Conservation (phyloP, 2,113 vertebrate genomes). For the Microtus ochrogaster region DNA sequence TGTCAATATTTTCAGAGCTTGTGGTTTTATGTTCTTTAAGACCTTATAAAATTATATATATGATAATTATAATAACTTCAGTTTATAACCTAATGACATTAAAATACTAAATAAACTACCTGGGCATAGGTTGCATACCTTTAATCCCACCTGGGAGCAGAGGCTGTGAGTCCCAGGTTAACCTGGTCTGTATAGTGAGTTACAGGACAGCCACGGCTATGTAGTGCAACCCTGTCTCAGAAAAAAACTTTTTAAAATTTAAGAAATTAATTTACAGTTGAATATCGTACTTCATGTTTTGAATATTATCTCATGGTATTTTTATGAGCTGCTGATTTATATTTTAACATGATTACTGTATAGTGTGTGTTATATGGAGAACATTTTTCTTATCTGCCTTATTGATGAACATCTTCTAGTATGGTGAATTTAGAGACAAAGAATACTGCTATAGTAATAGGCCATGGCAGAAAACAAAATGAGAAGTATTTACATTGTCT, state of each 20-base stretch:
- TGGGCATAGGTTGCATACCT: not conserved
- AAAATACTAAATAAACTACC: not conserved
- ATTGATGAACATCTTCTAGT: not conserved
- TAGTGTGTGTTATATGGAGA: not conserved
- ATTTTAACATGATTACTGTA: not conserved
- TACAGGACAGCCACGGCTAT: not conserved
- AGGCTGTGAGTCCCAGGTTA: not conserved
- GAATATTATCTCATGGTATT: not conserved
- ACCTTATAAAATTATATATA: not conserved
- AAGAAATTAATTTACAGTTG: not conserved
- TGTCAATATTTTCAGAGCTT: not conserved
- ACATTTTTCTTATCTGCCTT: not conserved
- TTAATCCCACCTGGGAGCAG: not conserved
- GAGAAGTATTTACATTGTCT: not conserved
- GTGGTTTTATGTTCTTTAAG: not conserved
- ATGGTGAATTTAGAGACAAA: not conserved
- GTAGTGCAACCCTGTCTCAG: not conserved
- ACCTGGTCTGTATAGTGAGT: not conserved
- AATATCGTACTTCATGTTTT: not conserved
- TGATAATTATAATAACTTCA: not conserved
- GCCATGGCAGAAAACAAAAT: not conserved
- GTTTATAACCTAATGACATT: not conserved
- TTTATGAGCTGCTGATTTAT: not conserved
- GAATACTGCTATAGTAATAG: not conserved
- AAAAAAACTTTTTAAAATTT: not conserved